Base-by-base conservation (phyloP, 2,888 invertebrate genomes). In the Polymixis lichenea region DNA sequence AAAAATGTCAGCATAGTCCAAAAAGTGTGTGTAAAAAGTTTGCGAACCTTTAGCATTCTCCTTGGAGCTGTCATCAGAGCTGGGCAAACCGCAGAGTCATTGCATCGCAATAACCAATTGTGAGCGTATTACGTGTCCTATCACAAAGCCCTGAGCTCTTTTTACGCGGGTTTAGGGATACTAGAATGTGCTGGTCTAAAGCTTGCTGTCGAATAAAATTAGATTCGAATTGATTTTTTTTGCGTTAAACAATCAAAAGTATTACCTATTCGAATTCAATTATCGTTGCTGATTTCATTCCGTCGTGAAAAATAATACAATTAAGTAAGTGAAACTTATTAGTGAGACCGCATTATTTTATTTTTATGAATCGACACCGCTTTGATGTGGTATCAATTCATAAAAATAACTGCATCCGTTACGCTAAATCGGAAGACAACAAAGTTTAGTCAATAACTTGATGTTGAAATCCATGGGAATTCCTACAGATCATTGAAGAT, bases 41-140 rank as follows among this genome's bases (percentile, higher is more conserved):
- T 86, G 86, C 88, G 90, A 90, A 91, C 92, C 90, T 92, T 92
- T 91, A 88, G 90, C 90, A 93, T 91, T 94, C 93, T 93, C 91
- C 90, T 92, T 89, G 88, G 88, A 91, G 91, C 91, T 90, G 92
- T 91, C 92, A 91, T 90, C 91, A 91, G 89, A 86, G 89, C 87
- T 87, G 88, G 85, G 86, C 92, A 94, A 96, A 96, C 94, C 95
- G 96, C 96, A 91, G 87, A 92, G 97, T 97, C 97, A 97, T 93
- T 94, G 95, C 95, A 92, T 87, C 94, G 96, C 96, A 97, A 97
- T 97, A 97, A 96, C 96, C 96, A 96, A 97, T 97, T 97, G 96
- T 97, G 95, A 94, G 92, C 93, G 95, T 95, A 95, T 95, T 95
- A 96, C 96, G 94, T 95, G 94, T 94, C 93, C 93, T 93, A 94